Conservation (phyloP, 2,888 invertebrate species). For the Ectropis crepuscularia region DNA sequence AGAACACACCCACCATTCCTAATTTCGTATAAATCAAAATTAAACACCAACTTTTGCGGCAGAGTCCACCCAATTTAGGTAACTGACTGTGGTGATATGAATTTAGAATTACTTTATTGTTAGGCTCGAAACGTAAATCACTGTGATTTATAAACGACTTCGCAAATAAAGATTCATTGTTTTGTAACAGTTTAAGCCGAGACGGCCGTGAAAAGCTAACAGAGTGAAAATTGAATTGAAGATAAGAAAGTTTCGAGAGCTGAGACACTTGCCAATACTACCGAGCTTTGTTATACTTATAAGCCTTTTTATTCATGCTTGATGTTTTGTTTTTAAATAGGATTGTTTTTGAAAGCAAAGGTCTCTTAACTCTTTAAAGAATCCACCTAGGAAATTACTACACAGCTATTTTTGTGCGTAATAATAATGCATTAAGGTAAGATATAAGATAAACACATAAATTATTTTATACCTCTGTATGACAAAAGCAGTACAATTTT, state of each 20-base stretch:
- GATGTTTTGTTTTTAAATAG: too few species aligned
- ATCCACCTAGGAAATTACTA: too few species aligned
- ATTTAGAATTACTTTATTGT: constrained; percentile 43
- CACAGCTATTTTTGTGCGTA: too few species aligned
- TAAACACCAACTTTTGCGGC: constrained; percentile 45
- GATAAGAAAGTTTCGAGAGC: not conserved
- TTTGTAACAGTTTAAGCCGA: constrained; percentile 20
- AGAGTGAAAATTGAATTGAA: constrained; percentile 4
- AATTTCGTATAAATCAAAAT: constrained; percentile 50
- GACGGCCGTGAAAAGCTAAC: constrained; percentile 19
- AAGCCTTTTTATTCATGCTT: too few species aligned
- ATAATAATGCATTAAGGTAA: too few species aligned
- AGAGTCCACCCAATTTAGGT: constrained; percentile 37
- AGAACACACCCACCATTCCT: constrained; percentile 33
- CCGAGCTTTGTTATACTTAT: too few species aligned
- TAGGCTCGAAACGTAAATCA: constrained; percentile 40
- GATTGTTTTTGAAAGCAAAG: too few species aligned
- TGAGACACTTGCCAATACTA: not conserved
- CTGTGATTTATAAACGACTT: constrained; percentile 32
- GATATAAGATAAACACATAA: too few species aligned
- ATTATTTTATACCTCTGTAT: too few species aligned
- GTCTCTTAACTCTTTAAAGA: too few species aligned
- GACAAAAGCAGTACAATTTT: too few species aligned
- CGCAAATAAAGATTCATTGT: constrained; percentile 33
- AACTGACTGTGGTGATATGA: constrained; percentile 39